These are phyloP conservation scores for Typhlichthys eigenmanni DNA, from an alignment of 2,797 vertebrate species.

Conservation along the genomic window DNA sequence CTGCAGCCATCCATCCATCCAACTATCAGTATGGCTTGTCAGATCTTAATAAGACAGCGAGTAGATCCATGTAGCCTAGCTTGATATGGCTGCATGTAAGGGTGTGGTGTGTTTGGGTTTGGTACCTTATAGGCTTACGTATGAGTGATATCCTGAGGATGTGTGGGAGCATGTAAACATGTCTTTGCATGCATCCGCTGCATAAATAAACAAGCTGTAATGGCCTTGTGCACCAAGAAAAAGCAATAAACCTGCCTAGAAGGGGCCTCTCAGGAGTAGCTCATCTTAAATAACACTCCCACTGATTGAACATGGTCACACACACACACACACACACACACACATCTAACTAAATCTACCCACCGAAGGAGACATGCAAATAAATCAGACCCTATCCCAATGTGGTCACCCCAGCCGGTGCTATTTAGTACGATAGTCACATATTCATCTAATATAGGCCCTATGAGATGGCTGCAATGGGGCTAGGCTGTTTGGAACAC, in stretches of 20 bases:
- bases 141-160: slow-evolving; percentile 44
- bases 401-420: neutral
- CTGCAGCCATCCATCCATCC: slow-evolving; percentile 50
- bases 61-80: neutral
- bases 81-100: neutral
- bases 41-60: slow-evolving; percentile 38
- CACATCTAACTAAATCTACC: neutral
- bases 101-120: neutral
- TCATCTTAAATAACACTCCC: slow-evolving; percentile 56
- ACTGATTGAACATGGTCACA: slow-evolving; percentile 68
- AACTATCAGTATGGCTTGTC: slow-evolving; percentile 27
- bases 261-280: slow-evolving; percentile 43
- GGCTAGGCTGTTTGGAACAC: slow-evolving; percentile 50
- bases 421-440: neutral
- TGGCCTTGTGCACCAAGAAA: slow-evolving; percentile 54
- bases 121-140: too few relatives aligned
- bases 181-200: slow-evolving; percentile 50
- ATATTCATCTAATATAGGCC: slow-evolving; percentile 20
- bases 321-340: slow-evolving; percentile 5
- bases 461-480: slow-evolving; percentile 20
- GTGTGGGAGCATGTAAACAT: slow-evolving; percentile 41
- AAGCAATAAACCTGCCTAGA: slow-evolving; percentile 62
- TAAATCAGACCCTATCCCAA: neutral
- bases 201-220: slow-evolving; percentile 65
- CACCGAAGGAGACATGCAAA: slow-evolving; percentile 14